Evolutionary conservation across 2,888 invertebrate genomes (phyloP).

Genomic region (Melieria picta): DNA sequence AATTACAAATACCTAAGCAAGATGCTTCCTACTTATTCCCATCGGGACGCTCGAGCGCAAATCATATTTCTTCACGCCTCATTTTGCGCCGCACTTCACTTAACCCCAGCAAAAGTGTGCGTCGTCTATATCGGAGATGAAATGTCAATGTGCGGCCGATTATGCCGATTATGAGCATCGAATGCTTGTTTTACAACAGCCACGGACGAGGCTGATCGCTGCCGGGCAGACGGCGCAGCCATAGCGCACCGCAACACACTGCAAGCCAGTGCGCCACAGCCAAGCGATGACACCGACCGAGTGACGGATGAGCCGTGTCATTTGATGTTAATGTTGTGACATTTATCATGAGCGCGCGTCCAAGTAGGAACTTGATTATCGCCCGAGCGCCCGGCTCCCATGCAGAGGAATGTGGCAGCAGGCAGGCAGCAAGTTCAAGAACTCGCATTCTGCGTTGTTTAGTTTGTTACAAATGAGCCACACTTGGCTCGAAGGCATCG

Average conservation of each 20-base stretch:
- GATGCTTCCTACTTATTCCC: too few relatives aligned
- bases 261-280: constrained; percentile 1
- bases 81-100: too few relatives aligned
- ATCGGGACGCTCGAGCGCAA: too few relatives aligned
- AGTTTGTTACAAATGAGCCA: constrained; percentile 24
- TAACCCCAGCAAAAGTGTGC: neutral
- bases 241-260: constrained; percentile 1
- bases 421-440: constrained; percentile 27
- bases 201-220: constrained; percentile 14
- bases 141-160: constrained; percentile 46
- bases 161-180: constrained; percentile 50
- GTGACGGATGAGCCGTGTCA: constrained; percentile 66
- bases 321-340: constrained; percentile 66
- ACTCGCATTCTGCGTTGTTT: constrained; percentile 20
- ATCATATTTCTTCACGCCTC: too few relatives aligned
- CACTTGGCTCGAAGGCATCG: constrained; percentile 2
- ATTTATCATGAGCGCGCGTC: constrained; percentile 63
- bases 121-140: constrained; percentile 34
- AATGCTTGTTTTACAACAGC: constrained; percentile 47
- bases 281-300: constrained; percentile 54
- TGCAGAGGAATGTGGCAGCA: neutral
- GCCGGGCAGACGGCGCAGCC: constrained; percentile 22
- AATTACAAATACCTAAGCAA: too few relatives aligned
- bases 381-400: constrained; percentile 11
- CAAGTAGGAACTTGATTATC: constrained; percentile 35